Conservation (phyloP, 2,888 invertebrate species). For the Drosophila quinaria region DNA sequence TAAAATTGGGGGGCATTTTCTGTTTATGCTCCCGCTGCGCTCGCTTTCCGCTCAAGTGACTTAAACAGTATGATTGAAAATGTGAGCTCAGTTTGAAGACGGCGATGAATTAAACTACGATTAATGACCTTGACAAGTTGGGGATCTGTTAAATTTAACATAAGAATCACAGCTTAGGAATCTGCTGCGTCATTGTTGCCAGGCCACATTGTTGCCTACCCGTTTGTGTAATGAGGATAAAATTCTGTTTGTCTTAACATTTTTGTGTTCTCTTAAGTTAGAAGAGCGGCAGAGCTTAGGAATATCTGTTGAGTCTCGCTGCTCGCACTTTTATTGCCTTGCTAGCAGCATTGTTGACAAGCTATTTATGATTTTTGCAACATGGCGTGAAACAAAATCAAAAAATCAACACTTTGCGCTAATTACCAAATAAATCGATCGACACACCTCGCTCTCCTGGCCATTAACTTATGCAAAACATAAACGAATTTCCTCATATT, state of each 20-base stretch:
- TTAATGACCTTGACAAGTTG: too few relatives aligned
- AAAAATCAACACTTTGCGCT: conserved; percentile 14
- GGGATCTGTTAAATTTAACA: not conserved
- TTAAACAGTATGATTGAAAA: not conserved
- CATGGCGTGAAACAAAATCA: not conserved
- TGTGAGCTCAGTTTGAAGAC: not conserved
- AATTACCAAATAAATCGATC: conserved; percentile 41
- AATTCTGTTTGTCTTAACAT: not conserved
- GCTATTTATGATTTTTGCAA: not conserved
- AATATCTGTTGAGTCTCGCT: conserved; percentile 2
- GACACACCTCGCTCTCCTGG: conserved; percentile 27
- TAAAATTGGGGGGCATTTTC: too few relatives aligned
- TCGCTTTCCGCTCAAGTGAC: too few relatives aligned
- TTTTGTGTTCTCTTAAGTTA: not conserved
- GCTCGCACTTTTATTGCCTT: not conserved
- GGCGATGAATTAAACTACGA: not conserved
- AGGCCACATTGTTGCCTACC: not conserved
- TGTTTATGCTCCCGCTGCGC: too few relatives aligned
- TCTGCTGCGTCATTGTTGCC: not conserved
- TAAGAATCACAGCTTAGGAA: not conserved
- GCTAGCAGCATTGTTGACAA: conserved; percentile 22
- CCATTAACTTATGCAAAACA: conserved; percentile 66
- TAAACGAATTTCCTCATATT: conserved; percentile 67
- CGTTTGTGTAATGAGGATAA: too few relatives aligned
- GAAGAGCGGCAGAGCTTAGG: conserved; percentile 21